A percentile compares a stretch with the other conserved stretches of the same genome.
phyloP scores from a whole-genome alignment of 2,113 vertebrate species.

The Orycteropus afer region DNA sequence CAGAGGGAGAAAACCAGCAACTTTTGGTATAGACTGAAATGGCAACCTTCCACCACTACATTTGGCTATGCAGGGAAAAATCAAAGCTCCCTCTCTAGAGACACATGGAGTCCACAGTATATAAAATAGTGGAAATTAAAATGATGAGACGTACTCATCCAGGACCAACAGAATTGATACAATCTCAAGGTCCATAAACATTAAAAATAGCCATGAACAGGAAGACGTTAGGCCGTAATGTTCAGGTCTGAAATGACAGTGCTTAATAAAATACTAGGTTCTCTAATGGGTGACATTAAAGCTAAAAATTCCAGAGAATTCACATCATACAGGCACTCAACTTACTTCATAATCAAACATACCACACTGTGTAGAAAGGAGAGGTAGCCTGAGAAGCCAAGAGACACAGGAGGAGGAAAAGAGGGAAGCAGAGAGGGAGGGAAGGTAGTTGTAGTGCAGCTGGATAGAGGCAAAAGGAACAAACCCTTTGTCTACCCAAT shows the following conservation, averaged over 20 bases:
- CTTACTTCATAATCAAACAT: neutral
- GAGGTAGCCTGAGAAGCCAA: neutral
- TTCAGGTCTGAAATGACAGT: neutral
- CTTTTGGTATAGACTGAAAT: neutral
- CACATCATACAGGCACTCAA: neutral
- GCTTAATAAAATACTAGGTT: neutral
- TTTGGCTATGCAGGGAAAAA: neutral
- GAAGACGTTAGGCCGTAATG: neutral
- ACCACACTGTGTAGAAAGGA: neutral
- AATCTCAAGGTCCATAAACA: neutral
- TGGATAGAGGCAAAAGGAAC: neutral
- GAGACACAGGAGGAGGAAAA: neutral
- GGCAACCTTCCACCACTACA: neutral
- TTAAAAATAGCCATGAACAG: neutral
- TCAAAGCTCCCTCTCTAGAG: neutral
- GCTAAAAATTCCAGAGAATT: constrained; percentile 13
- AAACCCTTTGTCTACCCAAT: neutral
- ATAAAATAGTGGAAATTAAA: neutral
- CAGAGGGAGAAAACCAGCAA: neutral
- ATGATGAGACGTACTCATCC: neutral
- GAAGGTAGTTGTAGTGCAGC: too few species aligned
- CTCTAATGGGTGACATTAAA: neutral
- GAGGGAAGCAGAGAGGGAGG: neutral
- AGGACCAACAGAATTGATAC: neutral
- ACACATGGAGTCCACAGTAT: neutral